These are phyloP conservation scores for Phalera bucephala DNA, from an alignment of 2,888 invertebrate genomes.

Conservation along the genomic window DNA sequence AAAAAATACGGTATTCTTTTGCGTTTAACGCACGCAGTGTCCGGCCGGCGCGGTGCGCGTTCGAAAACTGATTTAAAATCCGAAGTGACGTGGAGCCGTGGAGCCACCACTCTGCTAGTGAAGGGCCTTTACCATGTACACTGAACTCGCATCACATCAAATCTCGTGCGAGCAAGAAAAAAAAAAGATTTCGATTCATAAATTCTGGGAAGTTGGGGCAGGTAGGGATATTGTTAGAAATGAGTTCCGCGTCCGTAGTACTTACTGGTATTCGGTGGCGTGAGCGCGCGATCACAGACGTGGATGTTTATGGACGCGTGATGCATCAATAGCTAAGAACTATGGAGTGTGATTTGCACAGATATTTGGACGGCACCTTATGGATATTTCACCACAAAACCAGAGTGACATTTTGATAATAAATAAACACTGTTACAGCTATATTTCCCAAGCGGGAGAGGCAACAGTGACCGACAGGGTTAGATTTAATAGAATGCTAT, in stretches of 20 bases:
- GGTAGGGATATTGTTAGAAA: constrained; percentile 8
- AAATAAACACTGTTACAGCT: no score
- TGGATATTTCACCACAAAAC: no score
- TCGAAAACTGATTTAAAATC: constrained; percentile 52
- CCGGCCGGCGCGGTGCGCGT: constrained; percentile 51
- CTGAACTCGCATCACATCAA: constrained; percentile 21
- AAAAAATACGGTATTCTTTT: constrained; percentile 29
- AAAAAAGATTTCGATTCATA: constrained; percentile 7
- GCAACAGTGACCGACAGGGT: no score
- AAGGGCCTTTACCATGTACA: constrained; percentile 32
- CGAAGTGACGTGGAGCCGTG: constrained; percentile 29
- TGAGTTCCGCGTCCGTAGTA: constrained; percentile 23
- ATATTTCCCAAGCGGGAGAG: no score
- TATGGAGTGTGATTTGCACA: background rate
- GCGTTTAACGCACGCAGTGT: constrained; percentile 34
- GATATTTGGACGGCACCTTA: no score
- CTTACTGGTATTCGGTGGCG: constrained; percentile 31
- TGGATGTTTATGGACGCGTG: constrained; percentile 19
- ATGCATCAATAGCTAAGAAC: constrained; percentile 11
- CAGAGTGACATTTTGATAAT: no score
- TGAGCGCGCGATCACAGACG: constrained; percentile 27
- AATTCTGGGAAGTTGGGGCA: constrained; percentile 11
- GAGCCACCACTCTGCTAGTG: constrained; percentile 15
- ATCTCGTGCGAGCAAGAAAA: constrained; percentile 12
- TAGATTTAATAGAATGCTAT: no score